Percentiles rank a stretch among this genome's conserved stretches.
phyloP scores from a whole-genome alignment of 2,113 vertebrate genomes.

The Glareola pratincola region DNA sequence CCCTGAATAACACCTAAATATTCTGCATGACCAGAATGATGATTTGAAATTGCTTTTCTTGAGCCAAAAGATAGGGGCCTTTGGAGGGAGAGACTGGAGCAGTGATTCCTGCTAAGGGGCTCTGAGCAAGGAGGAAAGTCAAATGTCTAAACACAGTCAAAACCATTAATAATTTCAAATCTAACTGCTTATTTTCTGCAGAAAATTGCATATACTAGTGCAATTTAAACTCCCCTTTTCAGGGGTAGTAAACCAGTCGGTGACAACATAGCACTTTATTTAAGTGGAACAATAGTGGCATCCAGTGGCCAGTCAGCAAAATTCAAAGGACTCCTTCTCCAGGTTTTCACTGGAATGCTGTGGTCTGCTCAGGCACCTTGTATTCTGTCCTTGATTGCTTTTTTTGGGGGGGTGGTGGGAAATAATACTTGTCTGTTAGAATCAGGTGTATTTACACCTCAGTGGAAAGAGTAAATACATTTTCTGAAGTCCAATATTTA shows the following conservation, averaged over 20 bases:
- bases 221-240: background rate
- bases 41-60: background rate
- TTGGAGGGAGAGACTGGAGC: background rate
- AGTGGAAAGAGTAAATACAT: background rate
- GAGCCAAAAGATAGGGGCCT: background rate
- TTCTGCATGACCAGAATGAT: background rate
- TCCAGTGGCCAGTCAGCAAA: conserved; percentile 51
- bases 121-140: background rate
- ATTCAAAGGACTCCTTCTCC: background rate
- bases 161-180: background rate
- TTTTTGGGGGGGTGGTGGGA: background rate
- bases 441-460: background rate
- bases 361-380: background rate
- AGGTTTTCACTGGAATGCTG: background rate
- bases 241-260: background rate
- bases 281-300: conserved; percentile 62
- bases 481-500: background rate
- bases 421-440: background rate
- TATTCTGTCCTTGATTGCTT: background rate
- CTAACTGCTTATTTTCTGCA: background rate
- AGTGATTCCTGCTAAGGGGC: background rate
- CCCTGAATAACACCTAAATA: background rate
- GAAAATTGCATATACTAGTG: background rate
- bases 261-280: background rate
- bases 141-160: background rate